Percentiles rank a stretch among this genome's conserved stretches.
These are phyloP conservation scores for Drosophila jambulina DNA, from an alignment of 1,140 invertebrate species.

Conservation along the genomic window DNA sequence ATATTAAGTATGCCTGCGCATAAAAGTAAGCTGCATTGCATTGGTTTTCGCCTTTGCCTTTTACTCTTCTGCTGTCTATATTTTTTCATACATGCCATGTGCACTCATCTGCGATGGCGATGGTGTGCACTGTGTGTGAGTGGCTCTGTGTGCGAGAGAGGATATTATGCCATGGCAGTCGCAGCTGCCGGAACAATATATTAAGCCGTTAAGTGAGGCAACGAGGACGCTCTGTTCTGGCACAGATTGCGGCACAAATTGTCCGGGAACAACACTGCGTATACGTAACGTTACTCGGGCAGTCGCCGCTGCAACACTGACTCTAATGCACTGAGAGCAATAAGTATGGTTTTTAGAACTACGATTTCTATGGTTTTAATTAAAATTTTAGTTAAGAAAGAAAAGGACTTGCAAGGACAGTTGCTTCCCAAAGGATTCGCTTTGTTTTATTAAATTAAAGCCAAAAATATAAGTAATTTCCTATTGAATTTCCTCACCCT, in stretches of 20 bases:
- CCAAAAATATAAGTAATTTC: not conserved
- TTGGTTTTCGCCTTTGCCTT: slow-evolving; percentile 61
- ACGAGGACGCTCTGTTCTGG: slow-evolving; percentile 48
- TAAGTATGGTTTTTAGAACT: not conserved
- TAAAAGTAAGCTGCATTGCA: slow-evolving; percentile 60
- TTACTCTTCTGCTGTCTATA: slow-evolving; percentile 54
- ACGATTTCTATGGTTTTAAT: not conserved
- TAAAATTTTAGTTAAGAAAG: not conserved
- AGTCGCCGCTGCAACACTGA: slow-evolving; percentile 15
- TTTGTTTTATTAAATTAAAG: not conserved
- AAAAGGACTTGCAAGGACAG: no score
- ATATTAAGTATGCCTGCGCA: slow-evolving; percentile 50
- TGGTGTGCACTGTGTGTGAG: not conserved
- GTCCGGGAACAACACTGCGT: slow-evolving; percentile 67
- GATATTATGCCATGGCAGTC: slow-evolving; percentile 65
- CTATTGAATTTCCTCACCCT: no score
- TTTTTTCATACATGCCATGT: slow-evolving; percentile 51
- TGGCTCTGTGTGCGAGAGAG: slow-evolving; percentile 18
- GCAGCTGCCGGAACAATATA: slow-evolving; percentile 80
- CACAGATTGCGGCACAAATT: slow-evolving; percentile 70
- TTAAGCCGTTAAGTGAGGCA: slow-evolving; percentile 81
- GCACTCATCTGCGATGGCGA: slow-evolving; percentile 50
- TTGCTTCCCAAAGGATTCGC: no score
- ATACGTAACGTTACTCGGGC: slow-evolving; percentile 55
- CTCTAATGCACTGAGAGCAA: slow-evolving; percentile 9